These are phyloP conservation scores for Steinernema khuongi DNA, from an alignment of 1,140 invertebrate species.

Conservation along the genomic window DNA sequence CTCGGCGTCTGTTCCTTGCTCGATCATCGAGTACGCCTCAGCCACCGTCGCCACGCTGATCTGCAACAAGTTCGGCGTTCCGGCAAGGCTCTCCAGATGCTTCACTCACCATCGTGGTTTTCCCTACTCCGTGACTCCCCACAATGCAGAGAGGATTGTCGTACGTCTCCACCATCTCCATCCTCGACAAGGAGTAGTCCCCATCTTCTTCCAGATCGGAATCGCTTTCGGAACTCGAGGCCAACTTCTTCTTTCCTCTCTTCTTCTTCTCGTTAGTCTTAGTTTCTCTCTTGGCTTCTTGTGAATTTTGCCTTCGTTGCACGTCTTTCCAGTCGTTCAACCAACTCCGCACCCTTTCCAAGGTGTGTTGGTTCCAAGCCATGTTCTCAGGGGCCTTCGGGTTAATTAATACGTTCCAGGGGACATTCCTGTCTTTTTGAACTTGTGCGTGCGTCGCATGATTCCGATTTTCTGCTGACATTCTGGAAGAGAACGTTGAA, in stretches of 20 bases:
- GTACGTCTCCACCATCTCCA: background rate
- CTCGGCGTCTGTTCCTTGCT: background rate
- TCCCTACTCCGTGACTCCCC: background rate
- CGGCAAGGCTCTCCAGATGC: background rate
- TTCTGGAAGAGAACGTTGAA: background rate
- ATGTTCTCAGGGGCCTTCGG: background rate
- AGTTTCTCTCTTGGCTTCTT: background rate
- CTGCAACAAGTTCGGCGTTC: background rate
- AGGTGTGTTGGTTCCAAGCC: background rate
- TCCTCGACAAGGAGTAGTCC: background rate
- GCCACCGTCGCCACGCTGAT: background rate
- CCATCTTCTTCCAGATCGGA: background rate
- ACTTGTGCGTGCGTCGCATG: background rate
- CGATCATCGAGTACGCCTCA: background rate
- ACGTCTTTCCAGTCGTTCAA: background rate
- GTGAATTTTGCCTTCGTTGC: background rate
- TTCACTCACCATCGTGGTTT: background rate
- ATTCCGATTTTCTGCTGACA: background rate
- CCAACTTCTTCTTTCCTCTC: background rate
- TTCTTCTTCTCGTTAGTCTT: background rate
- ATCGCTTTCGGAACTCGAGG: background rate
- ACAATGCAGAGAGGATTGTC: background rate
- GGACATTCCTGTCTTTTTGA: background rate
- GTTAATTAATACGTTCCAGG: background rate
- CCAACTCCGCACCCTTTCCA: background rate